Conservation (phyloP, 2,888 invertebrate species). For the Tachina lurida region DNA sequence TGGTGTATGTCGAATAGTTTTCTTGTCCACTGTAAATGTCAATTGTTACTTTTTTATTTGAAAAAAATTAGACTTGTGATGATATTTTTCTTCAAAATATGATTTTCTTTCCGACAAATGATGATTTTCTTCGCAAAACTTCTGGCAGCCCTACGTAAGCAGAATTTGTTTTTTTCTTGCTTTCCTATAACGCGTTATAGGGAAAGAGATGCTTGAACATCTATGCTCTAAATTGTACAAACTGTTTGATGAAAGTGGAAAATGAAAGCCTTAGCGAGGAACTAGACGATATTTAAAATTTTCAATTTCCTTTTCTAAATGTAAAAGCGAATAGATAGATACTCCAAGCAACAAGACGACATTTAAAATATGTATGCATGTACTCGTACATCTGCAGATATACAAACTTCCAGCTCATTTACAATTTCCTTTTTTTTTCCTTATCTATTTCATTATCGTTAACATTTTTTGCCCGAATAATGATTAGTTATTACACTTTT, state of each 20-base stretch:
- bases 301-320: not conserved
- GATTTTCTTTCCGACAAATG: no score
- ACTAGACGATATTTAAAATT: constrained; percentile 17
- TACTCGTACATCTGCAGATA: not conserved
- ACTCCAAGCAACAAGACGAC: constrained; percentile 45
- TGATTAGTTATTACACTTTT: not conserved
- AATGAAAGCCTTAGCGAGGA: not conserved
- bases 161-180: no score
- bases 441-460: constrained; percentile 1
- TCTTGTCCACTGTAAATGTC: no score
- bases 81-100: no score
- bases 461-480: not conserved
- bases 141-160: no score
- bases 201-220: no score
- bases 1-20: no score
- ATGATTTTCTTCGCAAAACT: no score
- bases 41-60: no score
- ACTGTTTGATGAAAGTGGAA: not conserved
- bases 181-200: no score
- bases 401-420: not conserved
- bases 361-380: not conserved
- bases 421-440: not conserved
- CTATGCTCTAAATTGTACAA: not conserved
- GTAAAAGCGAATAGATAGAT: not conserved
- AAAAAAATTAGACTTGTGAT: no score